phyloP scores from a whole-genome alignment of 1,140 invertebrate genomes.

The Pseudoatta argentina region DNA sequence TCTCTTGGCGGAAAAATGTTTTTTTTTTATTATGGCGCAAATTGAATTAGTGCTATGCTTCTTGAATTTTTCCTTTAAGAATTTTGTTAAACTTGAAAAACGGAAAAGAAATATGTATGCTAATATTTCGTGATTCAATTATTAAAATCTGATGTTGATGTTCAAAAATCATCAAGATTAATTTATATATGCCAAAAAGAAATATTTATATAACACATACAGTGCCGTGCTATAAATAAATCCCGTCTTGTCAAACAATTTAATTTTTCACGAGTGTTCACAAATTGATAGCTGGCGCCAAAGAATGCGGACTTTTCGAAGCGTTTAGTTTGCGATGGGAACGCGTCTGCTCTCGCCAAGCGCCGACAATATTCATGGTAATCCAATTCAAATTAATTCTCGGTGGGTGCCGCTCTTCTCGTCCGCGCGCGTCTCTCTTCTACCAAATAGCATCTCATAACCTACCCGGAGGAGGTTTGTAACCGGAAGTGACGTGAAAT shows the following conservation, averaged over 20 bases:
- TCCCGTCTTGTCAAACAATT: background rate
- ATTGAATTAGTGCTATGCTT: background rate
- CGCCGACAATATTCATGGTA: constrained; percentile 76
- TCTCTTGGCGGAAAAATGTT: background rate
- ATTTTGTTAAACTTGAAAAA: background rate
- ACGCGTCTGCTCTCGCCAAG: constrained; percentile 59
- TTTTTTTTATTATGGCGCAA: background rate
- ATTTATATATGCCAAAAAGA: background rate
- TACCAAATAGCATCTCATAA: constrained; percentile 75
- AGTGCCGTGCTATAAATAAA: background rate
- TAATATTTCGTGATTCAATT: background rate
- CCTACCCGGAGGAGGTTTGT: constrained; percentile 73
- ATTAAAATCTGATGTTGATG: background rate
- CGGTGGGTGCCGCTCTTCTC: constrained; percentile 59
- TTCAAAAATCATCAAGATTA: background rate
- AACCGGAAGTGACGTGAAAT: constrained; percentile 80
- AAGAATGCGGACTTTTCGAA: constrained; percentile 64
- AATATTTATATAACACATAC: background rate
- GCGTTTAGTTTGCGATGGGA: constrained; percentile 52
- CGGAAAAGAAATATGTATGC: background rate
- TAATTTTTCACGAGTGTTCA: constrained; percentile 18
- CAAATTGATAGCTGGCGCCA: constrained; percentile 36
- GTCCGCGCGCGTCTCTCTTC: constrained; percentile 57
- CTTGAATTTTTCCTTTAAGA: background rate
- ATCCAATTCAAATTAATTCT: constrained; percentile 78